Percentiles rank a stretch among this genome's conserved stretches.
phyloP scores from a whole-genome alignment of 2,888 invertebrate genomes.

The Hypercompe scribonia region DNA sequence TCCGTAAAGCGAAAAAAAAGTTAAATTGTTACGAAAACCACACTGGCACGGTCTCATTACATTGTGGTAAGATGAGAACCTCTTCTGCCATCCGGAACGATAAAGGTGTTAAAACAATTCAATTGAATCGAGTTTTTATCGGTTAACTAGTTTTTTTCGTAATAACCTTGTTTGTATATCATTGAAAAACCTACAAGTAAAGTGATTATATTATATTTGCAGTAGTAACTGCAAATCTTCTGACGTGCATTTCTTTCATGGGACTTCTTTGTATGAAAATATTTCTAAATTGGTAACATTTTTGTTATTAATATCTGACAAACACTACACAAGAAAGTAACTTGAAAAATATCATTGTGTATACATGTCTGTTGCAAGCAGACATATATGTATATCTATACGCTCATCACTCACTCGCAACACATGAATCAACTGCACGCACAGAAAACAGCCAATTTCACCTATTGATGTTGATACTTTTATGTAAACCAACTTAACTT shows the following conservation, averaged over 20 bases:
- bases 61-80: constrained; percentile 60
- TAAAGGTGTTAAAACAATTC: constrained; percentile 57
- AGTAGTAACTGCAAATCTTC: background rate
- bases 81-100: constrained; percentile 60
- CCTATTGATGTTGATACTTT: background rate
- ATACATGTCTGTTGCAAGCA: no score
- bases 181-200: background rate
- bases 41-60: constrained; percentile 61
- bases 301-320: background rate
- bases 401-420: no score
- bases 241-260: background rate
- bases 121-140: constrained; percentile 55
- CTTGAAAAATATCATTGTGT: no score
- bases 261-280: background rate
- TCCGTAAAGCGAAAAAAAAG: constrained; percentile 53
- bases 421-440: no score
- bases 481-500: background rate
- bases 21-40: constrained; percentile 60
- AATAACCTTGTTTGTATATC: constrained; percentile 41
- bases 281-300: no score
- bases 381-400: no score
- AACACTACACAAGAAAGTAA: background rate
- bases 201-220: no score
- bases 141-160: constrained; percentile 42
- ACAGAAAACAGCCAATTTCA: no score